Evolutionary conservation across 2,113 vertebrate species (phyloP).

Genomic region (Bos indicus): DNA sequence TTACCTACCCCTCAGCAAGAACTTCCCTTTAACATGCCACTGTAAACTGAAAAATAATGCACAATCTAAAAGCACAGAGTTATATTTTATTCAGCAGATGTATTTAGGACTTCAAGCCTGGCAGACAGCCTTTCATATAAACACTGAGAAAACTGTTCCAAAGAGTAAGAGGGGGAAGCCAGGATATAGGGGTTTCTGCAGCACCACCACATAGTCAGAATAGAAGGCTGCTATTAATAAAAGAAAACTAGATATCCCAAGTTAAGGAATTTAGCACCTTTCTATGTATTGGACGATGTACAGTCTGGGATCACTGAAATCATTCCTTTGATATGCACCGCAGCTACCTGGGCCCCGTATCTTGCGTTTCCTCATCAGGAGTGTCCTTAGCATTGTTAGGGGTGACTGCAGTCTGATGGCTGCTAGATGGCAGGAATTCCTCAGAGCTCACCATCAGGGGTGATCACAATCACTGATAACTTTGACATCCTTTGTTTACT

Average conservation of each 20-base stretch:
- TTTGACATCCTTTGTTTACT: background rate
- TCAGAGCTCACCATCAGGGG: background rate
- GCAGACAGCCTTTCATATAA: background rate
- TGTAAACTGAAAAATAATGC: background rate
- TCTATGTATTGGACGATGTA: background rate
- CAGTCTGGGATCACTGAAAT: background rate
- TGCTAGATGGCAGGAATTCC: background rate
- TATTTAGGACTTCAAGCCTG: background rate
- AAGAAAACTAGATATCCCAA: background rate
- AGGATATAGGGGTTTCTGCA: background rate
- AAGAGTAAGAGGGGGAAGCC: background rate
- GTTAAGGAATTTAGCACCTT: background rate
- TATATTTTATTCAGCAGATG: background rate
- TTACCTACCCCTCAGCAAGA: background rate
- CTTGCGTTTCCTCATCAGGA: background rate
- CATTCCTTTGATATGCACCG: background rate
- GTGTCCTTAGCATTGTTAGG: background rate
- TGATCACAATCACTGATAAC: background rate
- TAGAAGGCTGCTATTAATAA: background rate
- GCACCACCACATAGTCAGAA: background rate
- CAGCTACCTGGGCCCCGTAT: background rate
- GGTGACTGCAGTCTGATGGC: background rate
- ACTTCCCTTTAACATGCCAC: background rate
- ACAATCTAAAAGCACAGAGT: background rate
- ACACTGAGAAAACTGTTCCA: background rate